Conservation (phyloP, 2,888 invertebrate species). For the Automeris io region DNA sequence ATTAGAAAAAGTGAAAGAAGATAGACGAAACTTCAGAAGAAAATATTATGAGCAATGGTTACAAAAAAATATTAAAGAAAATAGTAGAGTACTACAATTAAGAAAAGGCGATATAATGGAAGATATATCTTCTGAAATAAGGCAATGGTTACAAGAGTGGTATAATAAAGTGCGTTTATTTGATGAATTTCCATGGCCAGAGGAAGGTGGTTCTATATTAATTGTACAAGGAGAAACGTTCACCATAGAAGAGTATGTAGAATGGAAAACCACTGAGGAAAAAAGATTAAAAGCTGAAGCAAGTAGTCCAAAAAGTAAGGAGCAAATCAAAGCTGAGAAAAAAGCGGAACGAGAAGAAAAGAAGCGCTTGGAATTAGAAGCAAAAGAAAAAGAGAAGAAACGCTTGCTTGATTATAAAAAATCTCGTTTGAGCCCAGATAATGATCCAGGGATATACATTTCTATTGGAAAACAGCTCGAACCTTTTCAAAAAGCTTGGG, state of each 20-base stretch:
- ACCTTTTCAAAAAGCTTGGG: conserved; percentile 39
- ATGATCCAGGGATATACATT: conserved; percentile 59
- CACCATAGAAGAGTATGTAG: conserved; percentile 77
- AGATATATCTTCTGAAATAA: conserved; percentile 85
- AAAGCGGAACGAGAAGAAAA: conserved; percentile 54
- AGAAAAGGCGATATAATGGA: conserved; percentile 80
- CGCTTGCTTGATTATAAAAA: conserved; percentile 60
- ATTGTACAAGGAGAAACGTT: conserved; percentile 77
- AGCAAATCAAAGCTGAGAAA: conserved; percentile 66
- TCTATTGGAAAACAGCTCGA: conserved; percentile 34
- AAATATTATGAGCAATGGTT: conserved; percentile 62
- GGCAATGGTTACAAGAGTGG: conserved; percentile 85
- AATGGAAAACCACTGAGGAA: conserved; percentile 47
- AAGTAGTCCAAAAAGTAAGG: conserved; percentile 47
- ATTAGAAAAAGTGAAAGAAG: conserved; percentile 61
- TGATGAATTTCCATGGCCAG: conserved; percentile 84
- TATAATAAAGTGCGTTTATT: conserved; percentile 75
- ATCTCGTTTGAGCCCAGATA: conserved; percentile 61
- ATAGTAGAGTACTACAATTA: conserved; percentile 62
- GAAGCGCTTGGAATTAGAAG: conserved; percentile 45
- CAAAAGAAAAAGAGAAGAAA: conserved; percentile 48
- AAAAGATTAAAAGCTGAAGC: conserved; percentile 52
- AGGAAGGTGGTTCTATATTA: conserved; percentile 82
- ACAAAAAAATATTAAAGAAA: conserved; percentile 63
- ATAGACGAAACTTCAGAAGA: conserved; percentile 60